Conservation (phyloP, 1,140 invertebrate genomes). For the Akabosia matsudoensis region DNA sequence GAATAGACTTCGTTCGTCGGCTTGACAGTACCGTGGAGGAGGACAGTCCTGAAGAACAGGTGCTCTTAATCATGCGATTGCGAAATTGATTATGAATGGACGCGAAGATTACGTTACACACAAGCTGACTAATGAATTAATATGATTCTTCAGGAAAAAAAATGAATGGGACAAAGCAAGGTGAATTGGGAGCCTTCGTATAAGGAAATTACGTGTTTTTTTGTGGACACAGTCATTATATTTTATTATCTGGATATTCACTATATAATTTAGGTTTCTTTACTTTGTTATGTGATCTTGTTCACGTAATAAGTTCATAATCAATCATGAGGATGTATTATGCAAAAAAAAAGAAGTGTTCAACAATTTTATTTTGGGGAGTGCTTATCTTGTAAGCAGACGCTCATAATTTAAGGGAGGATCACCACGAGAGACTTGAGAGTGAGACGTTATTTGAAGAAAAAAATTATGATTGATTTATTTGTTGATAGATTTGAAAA, state of each 20-base stretch:
- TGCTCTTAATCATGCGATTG: not conserved
- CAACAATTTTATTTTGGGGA: no score
- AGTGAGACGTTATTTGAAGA: no score
- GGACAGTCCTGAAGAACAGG: not conserved
- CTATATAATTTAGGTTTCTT: not conserved
- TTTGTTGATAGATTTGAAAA: no score
- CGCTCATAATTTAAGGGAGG: no score
- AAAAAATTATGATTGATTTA: no score
- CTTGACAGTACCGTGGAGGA: not conserved
- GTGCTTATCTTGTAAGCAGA: no score
- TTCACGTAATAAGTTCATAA: not conserved
- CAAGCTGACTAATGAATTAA: not conserved
- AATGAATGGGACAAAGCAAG: not conserved
- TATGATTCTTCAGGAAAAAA: not conserved
- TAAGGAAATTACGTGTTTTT: not conserved
- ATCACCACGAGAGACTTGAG: no score
- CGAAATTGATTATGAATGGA: not conserved
- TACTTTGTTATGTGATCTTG: not conserved
- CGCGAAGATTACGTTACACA: not conserved
- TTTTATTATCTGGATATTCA: not conserved
- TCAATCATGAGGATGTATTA: no score
- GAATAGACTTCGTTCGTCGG: not conserved
- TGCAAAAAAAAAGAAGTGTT: no score
- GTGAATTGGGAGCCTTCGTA: not conserved
- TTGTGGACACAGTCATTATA: not conserved